Conservation (phyloP, 2,113 vertebrate species). For the Dromiciops gliroides region DNA sequence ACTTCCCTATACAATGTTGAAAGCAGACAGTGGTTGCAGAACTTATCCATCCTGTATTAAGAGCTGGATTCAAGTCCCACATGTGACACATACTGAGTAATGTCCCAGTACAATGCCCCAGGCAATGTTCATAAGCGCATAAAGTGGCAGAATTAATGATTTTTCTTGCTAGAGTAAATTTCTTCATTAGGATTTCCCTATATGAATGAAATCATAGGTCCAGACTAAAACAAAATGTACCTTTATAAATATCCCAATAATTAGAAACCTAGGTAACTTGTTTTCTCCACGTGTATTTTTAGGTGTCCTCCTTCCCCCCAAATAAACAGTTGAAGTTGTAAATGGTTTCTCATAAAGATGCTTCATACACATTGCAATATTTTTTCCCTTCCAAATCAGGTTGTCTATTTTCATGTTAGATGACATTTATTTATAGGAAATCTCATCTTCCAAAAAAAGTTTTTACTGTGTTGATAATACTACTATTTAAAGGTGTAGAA, state of each 20-base stretch:
- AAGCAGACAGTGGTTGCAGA: neutral
- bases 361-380: neutral
- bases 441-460: constrained; percentile 30
- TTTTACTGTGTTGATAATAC: neutral
- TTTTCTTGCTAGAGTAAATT: neutral
- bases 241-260: neutral
- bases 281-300: neutral
- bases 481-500: neutral
- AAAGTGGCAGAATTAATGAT: neutral
- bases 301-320: neutral
- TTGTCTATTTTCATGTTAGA: neutral
- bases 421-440: constrained; percentile 31
- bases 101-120: neutral
- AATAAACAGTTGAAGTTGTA: neutral
- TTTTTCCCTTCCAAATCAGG: neutral
- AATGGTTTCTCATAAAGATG: neutral
- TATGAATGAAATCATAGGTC: neutral
- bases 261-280: neutral
- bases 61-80: neutral
- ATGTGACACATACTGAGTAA: neutral
- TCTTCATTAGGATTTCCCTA: neutral
- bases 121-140: neutral
- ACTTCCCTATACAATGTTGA: neutral
- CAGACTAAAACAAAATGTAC: neutral
- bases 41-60: neutral